Evolutionary conservation across 2,113 vertebrate genomes (phyloP), one percentile per base, ranked within the genome.

Genomic region (Gasterosteus nipponicus): DNA sequence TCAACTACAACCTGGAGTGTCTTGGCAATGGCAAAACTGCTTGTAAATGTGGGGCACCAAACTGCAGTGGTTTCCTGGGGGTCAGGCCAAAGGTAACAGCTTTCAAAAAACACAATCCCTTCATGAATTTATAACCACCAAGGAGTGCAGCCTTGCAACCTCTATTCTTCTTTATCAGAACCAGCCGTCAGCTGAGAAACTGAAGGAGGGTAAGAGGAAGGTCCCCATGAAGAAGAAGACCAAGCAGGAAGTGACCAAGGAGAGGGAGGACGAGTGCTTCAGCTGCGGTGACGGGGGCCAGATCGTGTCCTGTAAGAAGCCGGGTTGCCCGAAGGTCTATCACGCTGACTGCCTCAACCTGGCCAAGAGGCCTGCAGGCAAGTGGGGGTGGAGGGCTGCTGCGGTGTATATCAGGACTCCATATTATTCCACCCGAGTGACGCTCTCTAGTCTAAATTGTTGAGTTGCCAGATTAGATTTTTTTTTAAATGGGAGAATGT

Each of bases 1-100:
- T 99, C 91, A 99, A 99, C 93, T 99, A 99, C 91, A 99, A 99
- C 86, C 92, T 99, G 87, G 98, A 99, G 89, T 99, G 98, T 93
- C 94, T 97, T 78, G 98, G 98, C 44, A 99, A 99, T 31, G 98
- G 98, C 57, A 99, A 99, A 91, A 99, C 98, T 0, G 97, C 95
- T 73, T 99, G 98, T 92, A 99, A 99, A 94, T 99, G 98, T 80
- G 98, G 98, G 83, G 97, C 98, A 19, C 94, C 98, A 4, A 99
- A 99, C 81, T 99, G 98, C 93, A 99, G 98, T 39, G 96, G 98
- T 65, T 99, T 99, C 92, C 93, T 99, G 62, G 98, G 98, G 71
- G 98, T 98, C 2, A 91, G 97, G 59, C 98, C 98, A 29, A 99
- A 99, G 96, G 98, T 99, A 75, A 82, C 44, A 33, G 10, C 38